Evolutionary conservation across 2,797 vertebrate species (phyloP), one percentile per base, ranked within the genome.

Genomic region (Anomalospiza imberbis): DNA sequence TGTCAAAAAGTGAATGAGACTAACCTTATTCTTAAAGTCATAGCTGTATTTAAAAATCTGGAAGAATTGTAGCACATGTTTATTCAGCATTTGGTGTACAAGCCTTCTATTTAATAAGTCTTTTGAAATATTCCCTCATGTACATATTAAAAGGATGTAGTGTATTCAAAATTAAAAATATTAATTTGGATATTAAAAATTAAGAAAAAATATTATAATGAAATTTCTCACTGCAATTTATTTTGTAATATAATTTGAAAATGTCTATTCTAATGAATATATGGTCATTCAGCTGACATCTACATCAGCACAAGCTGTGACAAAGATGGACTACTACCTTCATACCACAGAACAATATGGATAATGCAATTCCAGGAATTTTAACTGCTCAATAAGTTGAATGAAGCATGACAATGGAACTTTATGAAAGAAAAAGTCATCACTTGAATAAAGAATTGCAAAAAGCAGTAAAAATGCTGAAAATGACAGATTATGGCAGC

Each of bases 341-440:
- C 42, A 51, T 65, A 65, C 31, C 45, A 89, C 34, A 90, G 76
- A 96, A 85, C 53, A 92, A 81, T 18, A 78, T 5, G 40, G 66
- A 73, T 74, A 74, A 51, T n/a, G 28, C 22, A 82, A 48, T 62
- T 76, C 88, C 16, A 62, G 57, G 34, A 91, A 88, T 85, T 92
- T 95, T 48, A 76, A 45, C 47, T 63, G 34, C 16, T 67, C 58
- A 75, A 24, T 61, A 53, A 77, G 20, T 63, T 60, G 53, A 85
- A 81, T n/a, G 12, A 76, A 72, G 47, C 21, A 32, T 45, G 45
- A 34, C 29, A 65, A 36, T 61, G 63, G 83, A 21, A 83, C 61
- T 71, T 70, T 25, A 42, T 24, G 20, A 81, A 93, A 94, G 45
- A 60, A 91, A 74, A 2, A 36, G 42, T 63, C 13, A 19, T 73